These are phyloP conservation scores for Anniella stebbinsi DNA, from an alignment of 2,797 vertebrate genomes.

Conservation along the genomic window DNA sequence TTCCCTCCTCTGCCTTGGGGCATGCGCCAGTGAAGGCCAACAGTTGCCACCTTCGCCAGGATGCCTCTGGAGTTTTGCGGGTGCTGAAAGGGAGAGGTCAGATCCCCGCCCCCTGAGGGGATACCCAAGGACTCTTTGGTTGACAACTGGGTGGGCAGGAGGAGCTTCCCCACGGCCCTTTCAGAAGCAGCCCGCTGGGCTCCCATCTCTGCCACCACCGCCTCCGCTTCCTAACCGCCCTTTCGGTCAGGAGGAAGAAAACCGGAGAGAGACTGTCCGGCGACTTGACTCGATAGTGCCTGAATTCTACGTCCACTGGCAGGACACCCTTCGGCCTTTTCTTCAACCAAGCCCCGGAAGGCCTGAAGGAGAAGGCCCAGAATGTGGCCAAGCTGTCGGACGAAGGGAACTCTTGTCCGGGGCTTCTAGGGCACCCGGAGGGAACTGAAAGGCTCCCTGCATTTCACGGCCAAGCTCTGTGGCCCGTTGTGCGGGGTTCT, in stretches of 20 bases:
- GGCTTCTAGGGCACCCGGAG: background rate
- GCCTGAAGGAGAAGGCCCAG: background rate
- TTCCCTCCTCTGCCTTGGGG: background rate
- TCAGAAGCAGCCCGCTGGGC: background rate
- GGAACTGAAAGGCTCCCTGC: too few species aligned
- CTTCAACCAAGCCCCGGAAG: slow-evolving; percentile 28
- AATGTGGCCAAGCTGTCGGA: too few species aligned
- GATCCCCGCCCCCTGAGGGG: background rate
- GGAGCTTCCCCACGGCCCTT: too few species aligned
- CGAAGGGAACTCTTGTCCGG: background rate
- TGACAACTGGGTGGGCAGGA: background rate
- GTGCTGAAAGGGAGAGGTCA: background rate
- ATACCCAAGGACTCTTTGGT: too few species aligned
- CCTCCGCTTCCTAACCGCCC: background rate
- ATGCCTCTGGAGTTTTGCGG: background rate
- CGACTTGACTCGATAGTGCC: background rate
- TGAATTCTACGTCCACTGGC: slow-evolving; percentile 1
- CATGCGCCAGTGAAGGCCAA: background rate
- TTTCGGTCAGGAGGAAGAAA: background rate
- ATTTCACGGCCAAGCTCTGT: background rate
- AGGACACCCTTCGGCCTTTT: slow-evolving; percentile 41
- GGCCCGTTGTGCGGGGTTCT: background rate
- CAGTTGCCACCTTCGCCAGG: background rate
- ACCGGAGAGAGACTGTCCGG: background rate
- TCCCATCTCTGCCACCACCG: background rate